Conservation (phyloP, 2,113 vertebrate genomes). For the Siniperca knerii region DNA sequence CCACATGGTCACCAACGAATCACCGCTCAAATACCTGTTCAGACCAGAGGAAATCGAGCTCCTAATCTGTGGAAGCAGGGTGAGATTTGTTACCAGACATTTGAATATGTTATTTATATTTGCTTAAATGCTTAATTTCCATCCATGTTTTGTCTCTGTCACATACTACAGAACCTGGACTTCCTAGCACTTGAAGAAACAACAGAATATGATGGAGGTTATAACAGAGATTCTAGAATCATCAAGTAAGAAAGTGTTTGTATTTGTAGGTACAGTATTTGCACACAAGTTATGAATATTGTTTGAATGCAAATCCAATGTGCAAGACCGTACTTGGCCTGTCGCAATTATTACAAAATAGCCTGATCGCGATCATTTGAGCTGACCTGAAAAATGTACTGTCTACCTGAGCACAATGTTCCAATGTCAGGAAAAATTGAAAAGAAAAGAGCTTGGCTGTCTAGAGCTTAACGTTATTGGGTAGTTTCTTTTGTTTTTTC, state of each 20-base stretch:
- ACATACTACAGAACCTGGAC: constrained; percentile 91
- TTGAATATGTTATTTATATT: neutral
- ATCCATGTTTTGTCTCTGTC: neutral
- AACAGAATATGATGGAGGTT: constrained; percentile 98
- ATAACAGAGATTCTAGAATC: constrained; percentile 93
- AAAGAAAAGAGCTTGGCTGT: too few relatives aligned
- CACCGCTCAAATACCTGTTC: constrained; percentile 98
- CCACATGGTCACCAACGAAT: constrained; percentile 99
- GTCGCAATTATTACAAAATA: too few relatives aligned
- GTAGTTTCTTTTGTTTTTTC: too few relatives aligned
- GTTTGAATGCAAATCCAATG: neutral
- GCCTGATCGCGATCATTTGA: too few relatives aligned
- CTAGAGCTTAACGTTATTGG: too few relatives aligned
- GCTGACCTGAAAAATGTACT: too few relatives aligned
- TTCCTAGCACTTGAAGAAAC: constrained; percentile 98
- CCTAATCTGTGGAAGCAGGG: constrained; percentile 98
- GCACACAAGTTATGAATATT: too few relatives aligned
- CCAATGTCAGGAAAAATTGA: too few relatives aligned
- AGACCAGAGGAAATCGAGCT: constrained; percentile 98
- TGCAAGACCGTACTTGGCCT: neutral
- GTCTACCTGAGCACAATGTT: too few relatives aligned
- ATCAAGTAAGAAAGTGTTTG: constrained; percentile 88
- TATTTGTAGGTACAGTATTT: neutral
- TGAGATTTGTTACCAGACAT: constrained; percentile 30
- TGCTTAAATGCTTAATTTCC: neutral